Percentiles rank a stretch among this genome's conserved stretches.
Evolutionary conservation across 2,888 invertebrate genomes (phyloP).

Genomic region (Muscina levida): DNA sequence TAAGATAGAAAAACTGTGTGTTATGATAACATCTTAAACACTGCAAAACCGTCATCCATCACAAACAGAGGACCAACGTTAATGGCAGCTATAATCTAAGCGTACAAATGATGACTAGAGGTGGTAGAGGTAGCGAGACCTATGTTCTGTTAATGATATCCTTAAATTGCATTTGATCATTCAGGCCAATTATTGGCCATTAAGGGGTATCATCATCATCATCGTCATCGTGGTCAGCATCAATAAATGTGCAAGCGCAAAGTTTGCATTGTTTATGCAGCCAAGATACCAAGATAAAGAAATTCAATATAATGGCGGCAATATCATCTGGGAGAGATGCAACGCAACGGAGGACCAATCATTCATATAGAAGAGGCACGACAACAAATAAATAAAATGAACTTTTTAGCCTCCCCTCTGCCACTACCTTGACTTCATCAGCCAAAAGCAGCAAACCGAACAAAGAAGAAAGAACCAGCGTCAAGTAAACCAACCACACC

Average conservation of each 20-base stretch:
- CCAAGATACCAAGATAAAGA: not conserved
- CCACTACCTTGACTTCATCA: too few relatives aligned
- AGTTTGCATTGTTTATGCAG: not conserved
- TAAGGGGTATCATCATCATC: conserved; percentile 9
- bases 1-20: not conserved
- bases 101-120: too few relatives aligned
- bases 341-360: not conserved
- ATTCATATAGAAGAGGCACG: too few relatives aligned
- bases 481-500: too few relatives aligned
- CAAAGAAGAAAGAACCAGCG: not conserved
- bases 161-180: conserved; percentile 25
- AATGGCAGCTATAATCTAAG: too few relatives aligned
- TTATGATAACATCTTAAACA: not conserved
- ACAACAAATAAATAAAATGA: not conserved
- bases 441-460: not conserved
- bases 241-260: not conserved
- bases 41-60: too few relatives aligned
- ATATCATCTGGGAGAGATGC: too few relatives aligned
- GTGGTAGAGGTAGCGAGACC: too few relatives aligned
- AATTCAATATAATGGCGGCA: conserved; percentile 6
- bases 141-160: not conserved
- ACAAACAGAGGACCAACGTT: too few relatives aligned
- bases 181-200: conserved; percentile 2
- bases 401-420: conserved; percentile 31
- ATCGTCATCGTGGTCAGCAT: too few relatives aligned